Evolutionary conservation across 2,113 vertebrate genomes (phyloP).

Genomic region (Oreocharis arfaki): DNA sequence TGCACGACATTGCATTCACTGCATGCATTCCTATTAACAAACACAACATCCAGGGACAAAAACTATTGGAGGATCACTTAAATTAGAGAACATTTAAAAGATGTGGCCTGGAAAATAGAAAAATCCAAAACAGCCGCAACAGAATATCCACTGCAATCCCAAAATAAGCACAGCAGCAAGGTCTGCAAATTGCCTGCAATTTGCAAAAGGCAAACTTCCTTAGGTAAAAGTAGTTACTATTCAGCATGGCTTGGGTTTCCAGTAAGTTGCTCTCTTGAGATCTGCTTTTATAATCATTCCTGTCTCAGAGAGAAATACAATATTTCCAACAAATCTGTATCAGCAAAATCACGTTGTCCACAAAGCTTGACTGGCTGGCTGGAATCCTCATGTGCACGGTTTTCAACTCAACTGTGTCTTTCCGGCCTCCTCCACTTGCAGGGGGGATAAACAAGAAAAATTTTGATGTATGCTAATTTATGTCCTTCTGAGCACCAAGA

Average conservation of each 20-base stretch:
- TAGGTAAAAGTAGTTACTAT: constrained; percentile 12
- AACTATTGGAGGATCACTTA: not conserved
- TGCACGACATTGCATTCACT: not conserved
- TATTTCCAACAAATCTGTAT: not conserved
- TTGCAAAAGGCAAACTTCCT: not conserved
- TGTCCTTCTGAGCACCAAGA: not conserved
- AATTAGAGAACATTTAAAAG: not conserved
- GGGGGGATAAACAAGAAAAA: not conserved
- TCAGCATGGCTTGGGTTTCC: not conserved
- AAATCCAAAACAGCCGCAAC: not conserved
- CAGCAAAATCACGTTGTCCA: not conserved
- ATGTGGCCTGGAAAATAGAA: not conserved
- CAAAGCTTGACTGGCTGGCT: not conserved
- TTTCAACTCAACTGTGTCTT: not conserved
- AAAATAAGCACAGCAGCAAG: constrained; percentile 5
- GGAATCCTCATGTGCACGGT: not conserved
- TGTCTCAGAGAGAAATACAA: not conserved
- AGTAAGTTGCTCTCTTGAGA: not conserved
- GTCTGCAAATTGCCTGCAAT: not conserved
- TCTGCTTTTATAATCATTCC: constrained; percentile 24
- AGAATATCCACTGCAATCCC: not conserved
- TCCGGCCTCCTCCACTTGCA: not conserved
- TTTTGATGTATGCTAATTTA: not conserved
- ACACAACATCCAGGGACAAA: not conserved
- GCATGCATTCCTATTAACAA: not conserved